Evolutionary conservation across 2,113 vertebrate species (phyloP), one percentile per base, ranked within the genome.

Genomic region (Embiotoca jacksoni): DNA sequence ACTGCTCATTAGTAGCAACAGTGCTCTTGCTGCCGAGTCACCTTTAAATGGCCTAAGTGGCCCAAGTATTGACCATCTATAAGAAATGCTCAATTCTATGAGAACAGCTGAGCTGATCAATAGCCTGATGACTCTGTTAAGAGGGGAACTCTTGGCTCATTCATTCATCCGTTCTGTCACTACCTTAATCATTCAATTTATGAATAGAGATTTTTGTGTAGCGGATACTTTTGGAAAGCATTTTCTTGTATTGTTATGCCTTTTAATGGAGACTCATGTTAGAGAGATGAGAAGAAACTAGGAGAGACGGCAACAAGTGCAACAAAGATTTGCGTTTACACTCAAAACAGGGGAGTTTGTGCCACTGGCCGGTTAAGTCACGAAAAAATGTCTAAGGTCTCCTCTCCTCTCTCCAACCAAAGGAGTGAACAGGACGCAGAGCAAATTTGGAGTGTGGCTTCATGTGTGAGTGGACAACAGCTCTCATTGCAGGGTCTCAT

Each of bases 401-500:
- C 16, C 6, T 33, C 5, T 8, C 31, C 13, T 11, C 62, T 83
- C 86, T 41, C 93, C 91, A 88, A 89, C 93, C 91, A 92, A 92
- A 94, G 93, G 94, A 94, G 81, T 93, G 91, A 95, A 91, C 79
- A 88, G 89, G 92, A 16, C n/a, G 32, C 41, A 61, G 7, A 66
- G 36, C 44, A 59, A 44, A 62, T 4, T 33, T 57, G 31, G 33
- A 37, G 36, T 57, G 49, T 52, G 54, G 8, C 33, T 76, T 3
- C 23, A 23, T 59, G 49, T 59, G 61, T 75, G 69, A 67, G 39
- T 63, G 65, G 31, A 37, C 39, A 66, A 36, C 70, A 94, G 96
- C 95, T 96, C 95, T 96, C 95, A 95, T 95, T 96, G 95, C 95
- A 94, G 89, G 94, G 96, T 96, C 96, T 96, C 96, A 96, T 96